These are phyloP conservation scores for Lophura nycthemera DNA, from an alignment of 2,113 vertebrate species.

Conservation along the genomic window DNA sequence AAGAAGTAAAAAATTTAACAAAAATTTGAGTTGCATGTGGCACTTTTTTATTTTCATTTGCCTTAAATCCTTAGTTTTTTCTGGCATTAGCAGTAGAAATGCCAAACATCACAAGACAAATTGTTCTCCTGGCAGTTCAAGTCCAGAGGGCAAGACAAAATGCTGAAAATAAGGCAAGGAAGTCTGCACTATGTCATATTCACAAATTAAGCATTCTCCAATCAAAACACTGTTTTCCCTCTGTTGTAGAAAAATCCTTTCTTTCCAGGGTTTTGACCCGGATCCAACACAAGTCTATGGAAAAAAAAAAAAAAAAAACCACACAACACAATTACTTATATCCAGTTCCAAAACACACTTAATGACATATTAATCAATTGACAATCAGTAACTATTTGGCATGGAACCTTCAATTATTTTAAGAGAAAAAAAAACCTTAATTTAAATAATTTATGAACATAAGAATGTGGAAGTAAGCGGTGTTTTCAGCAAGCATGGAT, in stretches of 20 bases:
- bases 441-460: not conserved
- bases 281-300: not conserved
- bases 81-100: not conserved
- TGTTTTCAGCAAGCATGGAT: not conserved
- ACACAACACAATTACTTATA: not conserved
- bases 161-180: conserved; percentile 38
- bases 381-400: not conserved
- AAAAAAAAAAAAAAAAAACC: not conserved
- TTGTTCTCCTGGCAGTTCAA: conserved; percentile 10
- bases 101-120: conserved; percentile 36
- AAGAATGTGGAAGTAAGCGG: not conserved
- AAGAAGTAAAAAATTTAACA: not conserved
- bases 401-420: not conserved
- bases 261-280: conserved; percentile 2
- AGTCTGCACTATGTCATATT: conserved; percentile 23
- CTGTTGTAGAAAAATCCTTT: not conserved
- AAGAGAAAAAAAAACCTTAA: not conserved
- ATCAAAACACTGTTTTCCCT: conserved; percentile 7
- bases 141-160: conserved; percentile 21
- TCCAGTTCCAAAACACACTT: not conserved
- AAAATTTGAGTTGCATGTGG: not conserved
- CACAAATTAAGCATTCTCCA: not conserved
- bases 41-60: not conserved
- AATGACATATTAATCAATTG: not conserved
- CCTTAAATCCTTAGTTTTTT: not conserved